Evolutionary conservation across 2,797 vertebrate species (phyloP).

Genomic region (Dendrocincla tyrannina): DNA sequence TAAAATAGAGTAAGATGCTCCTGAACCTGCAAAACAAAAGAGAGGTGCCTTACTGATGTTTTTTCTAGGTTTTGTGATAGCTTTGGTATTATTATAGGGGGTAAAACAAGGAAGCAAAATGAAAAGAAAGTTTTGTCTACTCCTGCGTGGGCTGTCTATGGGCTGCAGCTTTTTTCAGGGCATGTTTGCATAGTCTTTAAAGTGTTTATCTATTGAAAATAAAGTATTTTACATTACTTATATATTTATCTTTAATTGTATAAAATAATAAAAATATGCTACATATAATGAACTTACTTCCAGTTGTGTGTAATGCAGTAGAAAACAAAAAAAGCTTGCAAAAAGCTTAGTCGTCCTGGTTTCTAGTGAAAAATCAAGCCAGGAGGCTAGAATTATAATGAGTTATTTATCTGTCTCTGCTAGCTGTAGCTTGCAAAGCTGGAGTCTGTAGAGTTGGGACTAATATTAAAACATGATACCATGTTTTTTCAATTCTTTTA

Average conservation of each 20-base stretch:
- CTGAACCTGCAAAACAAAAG: background rate
- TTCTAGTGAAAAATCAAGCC: background rate
- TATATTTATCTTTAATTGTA: background rate
- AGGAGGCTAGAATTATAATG: background rate
- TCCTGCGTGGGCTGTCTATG: background rate
- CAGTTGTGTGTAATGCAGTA: background rate
- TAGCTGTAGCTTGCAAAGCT: background rate
- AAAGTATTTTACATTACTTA: background rate
- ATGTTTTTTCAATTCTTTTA: background rate
- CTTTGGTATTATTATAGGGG: background rate
- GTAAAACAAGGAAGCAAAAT: background rate
- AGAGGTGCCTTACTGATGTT: background rate
- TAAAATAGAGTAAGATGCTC: background rate
- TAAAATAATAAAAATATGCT: background rate
- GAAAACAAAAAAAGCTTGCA: background rate
- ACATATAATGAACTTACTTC: fast-evolving
- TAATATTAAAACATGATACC: background rate
- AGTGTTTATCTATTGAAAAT: background rate
- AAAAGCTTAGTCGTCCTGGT: fast-evolving
- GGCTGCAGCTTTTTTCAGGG: background rate
- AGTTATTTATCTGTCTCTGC: background rate
- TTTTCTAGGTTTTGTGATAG: background rate
- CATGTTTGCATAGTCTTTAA: background rate
- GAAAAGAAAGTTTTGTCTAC: background rate
- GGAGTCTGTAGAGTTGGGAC: background rate